Evolutionary conservation across 2,797 vertebrate species (phyloP).

Genomic region (Streptopelia turtur): DNA sequence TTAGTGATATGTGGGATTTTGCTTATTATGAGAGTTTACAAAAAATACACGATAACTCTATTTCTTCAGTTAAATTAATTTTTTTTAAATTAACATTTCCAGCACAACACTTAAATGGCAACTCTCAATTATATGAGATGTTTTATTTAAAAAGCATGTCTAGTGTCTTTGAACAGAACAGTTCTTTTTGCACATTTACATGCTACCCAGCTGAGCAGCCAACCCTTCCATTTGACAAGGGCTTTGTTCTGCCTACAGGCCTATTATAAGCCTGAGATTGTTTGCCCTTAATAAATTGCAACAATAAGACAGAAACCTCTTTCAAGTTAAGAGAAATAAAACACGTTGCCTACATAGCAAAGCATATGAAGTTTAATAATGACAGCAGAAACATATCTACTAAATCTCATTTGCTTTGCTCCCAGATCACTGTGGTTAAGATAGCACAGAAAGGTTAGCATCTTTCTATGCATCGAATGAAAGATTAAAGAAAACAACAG

Average conservation of each 20-base stretch:
- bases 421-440: slow-evolving; percentile 27
- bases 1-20: background rate
- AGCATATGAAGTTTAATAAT: slow-evolving; percentile 47
- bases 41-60: background rate
- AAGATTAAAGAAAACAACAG: slow-evolving; percentile 23
- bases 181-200: slow-evolving; percentile 68
- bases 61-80: slow-evolving; percentile 48
- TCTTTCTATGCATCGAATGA: slow-evolving; percentile 35
- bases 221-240: slow-evolving; percentile 72
- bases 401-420: slow-evolving; percentile 58
- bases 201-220: slow-evolving; percentile 72
- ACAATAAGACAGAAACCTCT: slow-evolving; percentile 70
- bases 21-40: slow-evolving; percentile 17
- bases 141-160: slow-evolving; percentile 75
- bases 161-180: slow-evolving; percentile 58
- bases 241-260: slow-evolving; percentile 72
- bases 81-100: slow-evolving; percentile 53
- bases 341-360: slow-evolving; percentile 47
- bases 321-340: slow-evolving; percentile 67
- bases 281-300: slow-evolving; percentile 75
- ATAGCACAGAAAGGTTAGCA: slow-evolving; percentile 21
- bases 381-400: slow-evolving; percentile 55
- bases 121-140: slow-evolving; percentile 64
- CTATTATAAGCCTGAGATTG: slow-evolving; percentile 66
- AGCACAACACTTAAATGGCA: slow-evolving; percentile 58